phyloP scores from a whole-genome alignment of 2,113 vertebrate species.

The Rhinogobius similis region DNA sequence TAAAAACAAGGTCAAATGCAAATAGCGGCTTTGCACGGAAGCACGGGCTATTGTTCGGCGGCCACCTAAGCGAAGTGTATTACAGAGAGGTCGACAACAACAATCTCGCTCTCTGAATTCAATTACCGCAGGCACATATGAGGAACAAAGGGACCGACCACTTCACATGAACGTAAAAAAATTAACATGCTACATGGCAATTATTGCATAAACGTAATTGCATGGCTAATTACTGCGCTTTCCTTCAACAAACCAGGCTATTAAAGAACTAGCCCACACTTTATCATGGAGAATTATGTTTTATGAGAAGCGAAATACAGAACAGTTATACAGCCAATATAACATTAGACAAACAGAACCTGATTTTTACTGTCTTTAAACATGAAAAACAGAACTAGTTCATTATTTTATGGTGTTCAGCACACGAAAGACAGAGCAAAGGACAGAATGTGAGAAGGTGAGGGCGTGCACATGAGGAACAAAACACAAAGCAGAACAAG shows the following conservation, averaged over 20 bases:
- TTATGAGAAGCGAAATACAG: too few relatives aligned
- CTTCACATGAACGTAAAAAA: neutral
- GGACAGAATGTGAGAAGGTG: too few relatives aligned
- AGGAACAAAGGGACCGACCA: neutral
- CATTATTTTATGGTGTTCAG: too few relatives aligned
- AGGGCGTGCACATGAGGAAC: too few relatives aligned
- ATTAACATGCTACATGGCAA: neutral
- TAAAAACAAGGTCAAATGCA: conserved; percentile 6
- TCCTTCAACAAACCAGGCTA: neutral
- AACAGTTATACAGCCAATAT: too few relatives aligned
- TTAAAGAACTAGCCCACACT: neutral
- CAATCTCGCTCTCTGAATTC: neutral
- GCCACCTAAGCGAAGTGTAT: neutral
- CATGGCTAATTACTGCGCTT: neutral
- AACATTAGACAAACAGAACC: too few relatives aligned
- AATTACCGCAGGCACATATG: neutral
- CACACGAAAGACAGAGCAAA: too few relatives aligned
- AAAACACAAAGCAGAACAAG: too few relatives aligned
- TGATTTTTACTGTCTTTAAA: too few relatives aligned
- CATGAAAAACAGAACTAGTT: too few relatives aligned
- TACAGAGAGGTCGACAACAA: neutral
- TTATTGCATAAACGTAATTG: neutral
- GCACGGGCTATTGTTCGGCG: neutral
- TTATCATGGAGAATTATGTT: neutral
- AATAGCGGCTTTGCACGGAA: neutral